Conservation (phyloP, 2,797 vertebrate genomes). For the Oophaga sylvatica region DNA sequence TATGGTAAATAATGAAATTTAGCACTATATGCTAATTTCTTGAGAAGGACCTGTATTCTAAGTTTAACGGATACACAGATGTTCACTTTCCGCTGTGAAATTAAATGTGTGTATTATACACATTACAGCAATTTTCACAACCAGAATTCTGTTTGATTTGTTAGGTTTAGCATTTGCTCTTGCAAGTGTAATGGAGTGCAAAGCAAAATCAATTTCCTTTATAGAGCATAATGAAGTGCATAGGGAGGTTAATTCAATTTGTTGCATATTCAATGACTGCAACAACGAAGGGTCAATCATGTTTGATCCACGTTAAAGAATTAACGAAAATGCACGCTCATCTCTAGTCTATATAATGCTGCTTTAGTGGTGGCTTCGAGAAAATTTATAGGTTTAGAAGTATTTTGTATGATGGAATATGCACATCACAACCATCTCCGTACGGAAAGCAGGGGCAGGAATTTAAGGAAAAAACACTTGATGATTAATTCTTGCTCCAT, state of each 20-base stretch:
- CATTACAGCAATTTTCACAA: constrained; percentile 26
- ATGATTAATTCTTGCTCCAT: no score
- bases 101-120: constrained; percentile 34
- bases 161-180: constrained; percentile 30
- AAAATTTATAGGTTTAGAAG: not conserved
- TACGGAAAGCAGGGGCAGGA: not conserved
- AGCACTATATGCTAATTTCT: no score
- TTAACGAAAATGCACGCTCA: not conserved
- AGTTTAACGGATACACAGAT: not conserved
- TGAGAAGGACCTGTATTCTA: no score
- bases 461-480: no score
- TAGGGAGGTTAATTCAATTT: constrained; percentile 53
- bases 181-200: constrained; percentile 33
- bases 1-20: no score
- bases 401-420: not conserved
- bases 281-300: constrained; percentile 25
- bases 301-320: not conserved
- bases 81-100: not conserved
- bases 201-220: constrained; percentile 51
- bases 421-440: not conserved
- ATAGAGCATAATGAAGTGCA: constrained; percentile 36
- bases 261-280: constrained; percentile 17
- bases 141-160: constrained; percentile 16
- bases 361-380: not conserved
- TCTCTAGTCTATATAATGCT: not conserved